A percentile compares a stretch with the other conserved stretches of the same genome.
Conservation (phyloP, 2,113 vertebrate species). For the Microcebus griseorufus region DNA sequence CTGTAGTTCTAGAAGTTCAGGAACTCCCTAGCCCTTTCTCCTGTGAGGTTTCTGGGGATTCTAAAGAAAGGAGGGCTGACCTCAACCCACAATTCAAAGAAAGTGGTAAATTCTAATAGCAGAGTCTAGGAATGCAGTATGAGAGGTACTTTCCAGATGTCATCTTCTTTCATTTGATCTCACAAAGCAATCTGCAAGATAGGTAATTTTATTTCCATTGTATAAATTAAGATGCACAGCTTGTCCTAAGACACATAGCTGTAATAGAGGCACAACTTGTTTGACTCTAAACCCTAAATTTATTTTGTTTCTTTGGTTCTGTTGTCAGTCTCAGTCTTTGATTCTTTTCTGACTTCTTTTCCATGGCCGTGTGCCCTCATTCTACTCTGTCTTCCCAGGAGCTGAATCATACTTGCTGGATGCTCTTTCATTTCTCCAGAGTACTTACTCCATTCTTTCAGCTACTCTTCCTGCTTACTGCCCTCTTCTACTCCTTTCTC, state of each 20-base stretch:
- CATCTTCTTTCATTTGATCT: background rate
- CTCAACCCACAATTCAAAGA: background rate
- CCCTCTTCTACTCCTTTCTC: no score
- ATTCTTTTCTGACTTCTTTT: background rate
- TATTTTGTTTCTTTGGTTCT: background rate
- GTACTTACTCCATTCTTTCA: fast-evolving
- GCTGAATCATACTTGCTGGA: background rate
- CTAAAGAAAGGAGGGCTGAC: background rate
- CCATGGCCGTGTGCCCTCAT: no score
- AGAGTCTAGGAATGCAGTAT: background rate
- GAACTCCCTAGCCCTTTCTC: background rate
- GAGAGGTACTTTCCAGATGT: background rate
- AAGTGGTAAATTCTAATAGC: background rate
- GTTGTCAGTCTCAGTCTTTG: background rate
- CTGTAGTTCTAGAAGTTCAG: background rate
- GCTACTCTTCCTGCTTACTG: fast-evolving
- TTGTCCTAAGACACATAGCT: background rate
- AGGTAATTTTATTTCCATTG: background rate
- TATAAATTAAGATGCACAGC: background rate
- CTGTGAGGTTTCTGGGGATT: background rate
- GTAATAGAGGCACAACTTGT: background rate
- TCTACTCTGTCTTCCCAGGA: background rate
- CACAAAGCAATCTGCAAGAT: background rate
- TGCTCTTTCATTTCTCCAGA: background rate
- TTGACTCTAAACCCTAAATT: background rate